Evolutionary conservation across 2,888 invertebrate species (phyloP).

Genomic region (Tinea semifulvella): DNA sequence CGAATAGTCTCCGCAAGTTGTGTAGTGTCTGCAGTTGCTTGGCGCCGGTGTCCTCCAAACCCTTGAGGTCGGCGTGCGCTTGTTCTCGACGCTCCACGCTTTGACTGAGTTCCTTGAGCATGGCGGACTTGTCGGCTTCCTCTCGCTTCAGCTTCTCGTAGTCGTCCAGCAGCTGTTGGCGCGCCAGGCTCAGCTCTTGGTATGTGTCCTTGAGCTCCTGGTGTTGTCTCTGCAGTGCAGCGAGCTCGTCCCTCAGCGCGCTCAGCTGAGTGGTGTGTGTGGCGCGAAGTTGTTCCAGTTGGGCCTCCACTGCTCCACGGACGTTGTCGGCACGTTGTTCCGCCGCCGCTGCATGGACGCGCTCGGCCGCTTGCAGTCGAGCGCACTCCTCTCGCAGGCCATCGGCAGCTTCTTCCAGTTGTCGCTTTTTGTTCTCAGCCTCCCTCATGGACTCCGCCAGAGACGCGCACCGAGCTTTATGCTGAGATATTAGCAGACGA

Average conservation of each 20-base stretch:
- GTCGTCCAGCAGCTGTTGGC: constrained; percentile 94
- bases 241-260: constrained; percentile 92
- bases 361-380: constrained; percentile 74
- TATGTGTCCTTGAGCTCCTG: constrained; percentile 94
- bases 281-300: constrained; percentile 93
- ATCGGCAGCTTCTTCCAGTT: constrained; percentile 94
- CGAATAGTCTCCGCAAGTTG: constrained; percentile 97
- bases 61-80: constrained; percentile 96
- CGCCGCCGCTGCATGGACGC: constrained; percentile 77
- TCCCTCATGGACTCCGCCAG: constrained; percentile 95
- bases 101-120: constrained; percentile 90
- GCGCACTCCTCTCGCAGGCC: constrained; percentile 93
- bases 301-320: constrained; percentile 90
- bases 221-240: constrained; percentile 89
- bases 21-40: constrained; percentile 98
- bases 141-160: constrained; percentile 95
- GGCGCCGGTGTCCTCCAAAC: constrained; percentile 93
- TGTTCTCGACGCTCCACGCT: constrained; percentile 96
- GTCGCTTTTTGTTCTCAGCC: constrained; percentile 91
- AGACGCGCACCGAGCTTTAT: constrained; percentile 96
- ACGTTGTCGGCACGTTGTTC: constrained; percentile 91
- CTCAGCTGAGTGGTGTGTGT: constrained; percentile 95
- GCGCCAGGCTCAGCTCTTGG: constrained; percentile 91
- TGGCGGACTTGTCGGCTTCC: constrained; percentile 92
- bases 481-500: constrained; percentile 90